Evolutionary conservation across 2,113 vertebrate genomes (phyloP), one percentile per base, ranked within the genome.

Genomic region (Paracanthobrama guichenoti): DNA sequence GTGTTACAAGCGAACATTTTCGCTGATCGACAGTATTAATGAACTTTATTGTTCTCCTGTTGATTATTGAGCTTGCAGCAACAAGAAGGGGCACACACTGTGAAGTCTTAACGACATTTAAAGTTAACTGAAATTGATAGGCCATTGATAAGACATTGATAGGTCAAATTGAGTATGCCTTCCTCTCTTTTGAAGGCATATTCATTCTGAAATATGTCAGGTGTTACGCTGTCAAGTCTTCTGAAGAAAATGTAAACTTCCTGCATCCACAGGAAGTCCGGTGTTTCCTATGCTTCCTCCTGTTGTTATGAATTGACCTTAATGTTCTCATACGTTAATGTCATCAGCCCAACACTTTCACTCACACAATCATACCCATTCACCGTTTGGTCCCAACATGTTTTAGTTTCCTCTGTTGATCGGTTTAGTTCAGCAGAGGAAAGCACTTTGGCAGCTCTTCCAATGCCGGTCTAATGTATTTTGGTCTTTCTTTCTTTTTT

Each of bases 371-470:
- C 81, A 84, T 59, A 72, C 74, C 84, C 57, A 53, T 53, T 75
- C 50, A 42, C 12, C 7, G 35, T 80, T 76, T 80, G 48, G 66
- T 81, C 48, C 84, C 79, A 76, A 64, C 50, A 83, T 89, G 79
- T 89, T 88, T 87, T 87, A 10, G 20, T 84, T 89, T 90, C 74
- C 85, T 69, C 86, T 88, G 86, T 87, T 88, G 84, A 90, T 73
- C 74, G 69, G 84, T 88, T 72, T 64, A 75, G 79, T 74, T 82
- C 79, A 87, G 55, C 84, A 81, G 88, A 93, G 88, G 88, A 93
- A 94, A 94, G 93, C 94, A 95, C 94, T 95, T 94, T 93, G 94
- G 93, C 91, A 94, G 94, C 93, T 94, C 92, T 90, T 88, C 71
- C 86, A 88, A 90, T 89, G 85, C 90, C 88, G 84, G 75, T 86